Evolutionary conservation across 1,140 invertebrate species (phyloP).

Genomic region (Chrysoperla carnea): DNA sequence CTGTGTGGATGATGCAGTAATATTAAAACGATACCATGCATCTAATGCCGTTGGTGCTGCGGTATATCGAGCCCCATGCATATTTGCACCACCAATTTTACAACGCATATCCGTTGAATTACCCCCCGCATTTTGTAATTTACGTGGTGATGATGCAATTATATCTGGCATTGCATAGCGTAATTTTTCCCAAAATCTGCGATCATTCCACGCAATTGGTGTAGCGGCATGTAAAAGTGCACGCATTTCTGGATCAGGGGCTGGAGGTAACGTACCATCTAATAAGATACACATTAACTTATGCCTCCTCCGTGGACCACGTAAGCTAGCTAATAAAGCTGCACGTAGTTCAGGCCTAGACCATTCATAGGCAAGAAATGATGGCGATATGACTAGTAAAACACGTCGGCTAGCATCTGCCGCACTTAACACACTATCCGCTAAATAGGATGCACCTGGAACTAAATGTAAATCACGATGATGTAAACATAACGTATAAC

Average conservation of each 20-base stretch:
- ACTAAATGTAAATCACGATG: slow-evolving; percentile 51
- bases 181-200: slow-evolving; percentile 78
- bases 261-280: slow-evolving; percentile 38
- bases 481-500: slow-evolving; percentile 54
- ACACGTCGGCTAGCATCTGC: slow-evolving; percentile 56
- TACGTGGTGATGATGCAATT: slow-evolving; percentile 14
- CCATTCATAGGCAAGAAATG: slow-evolving; percentile 59
- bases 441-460: slow-evolving; percentile 38
- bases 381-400: slow-evolving; percentile 52
- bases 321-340: slow-evolving; percentile 52
- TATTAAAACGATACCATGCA: slow-evolving; percentile 28
- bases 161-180: slow-evolving; percentile 73
- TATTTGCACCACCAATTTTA: slow-evolving; percentile 10
- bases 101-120: slow-evolving; percentile 22
- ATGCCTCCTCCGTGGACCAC: slow-evolving; percentile 49
- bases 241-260: slow-evolving; percentile 59
- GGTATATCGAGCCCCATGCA: slow-evolving; percentile 26
- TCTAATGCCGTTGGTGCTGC: slow-evolving; percentile 34
- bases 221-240: slow-evolving; percentile 68
- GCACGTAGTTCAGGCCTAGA: slow-evolving; percentile 48
- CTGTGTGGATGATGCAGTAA: slow-evolving; percentile 10
- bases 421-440: slow-evolving; percentile 56
- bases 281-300: slow-evolving; percentile 55
- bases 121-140: slow-evolving; percentile 10
- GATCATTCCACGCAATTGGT: slow-evolving; percentile 70